Percentiles rank a stretch among this genome's conserved stretches.
These are phyloP conservation scores for Typhlichthys eigenmanni DNA, from an alignment of 2,797 vertebrate species.

Conservation along the genomic window DNA sequence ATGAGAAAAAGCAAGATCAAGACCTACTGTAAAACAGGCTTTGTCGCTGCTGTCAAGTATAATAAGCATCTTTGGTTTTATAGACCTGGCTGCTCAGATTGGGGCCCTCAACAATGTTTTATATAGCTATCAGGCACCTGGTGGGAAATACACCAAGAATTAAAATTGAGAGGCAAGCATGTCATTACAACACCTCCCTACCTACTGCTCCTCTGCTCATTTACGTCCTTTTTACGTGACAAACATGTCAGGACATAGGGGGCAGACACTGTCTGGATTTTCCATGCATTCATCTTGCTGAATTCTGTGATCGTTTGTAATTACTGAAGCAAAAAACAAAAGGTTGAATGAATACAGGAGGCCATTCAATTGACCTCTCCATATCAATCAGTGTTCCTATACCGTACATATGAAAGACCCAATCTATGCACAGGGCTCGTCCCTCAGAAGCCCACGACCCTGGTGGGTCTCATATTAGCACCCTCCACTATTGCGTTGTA, in stretches of 20 bases:
- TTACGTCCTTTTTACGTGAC: slow-evolving; percentile 28
- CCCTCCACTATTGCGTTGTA: slow-evolving; percentile 61
- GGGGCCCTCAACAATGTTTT: slow-evolving; percentile 47
- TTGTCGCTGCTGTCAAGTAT: slow-evolving; percentile 45
- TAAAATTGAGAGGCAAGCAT: slow-evolving; percentile 49
- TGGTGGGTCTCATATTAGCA: slow-evolving; percentile 55
- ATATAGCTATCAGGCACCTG: slow-evolving; percentile 58
- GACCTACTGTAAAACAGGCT: slow-evolving; percentile 8
- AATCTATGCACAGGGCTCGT: slow-evolving; percentile 48
- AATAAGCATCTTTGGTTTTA: slow-evolving; percentile 64
- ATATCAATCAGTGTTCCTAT: slow-evolving; percentile 49
- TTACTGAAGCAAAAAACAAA: slow-evolving; percentile 35
- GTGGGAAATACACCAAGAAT: slow-evolving; percentile 59
- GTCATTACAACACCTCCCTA: slow-evolving; percentile 53
- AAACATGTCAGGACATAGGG: slow-evolving; percentile 14
- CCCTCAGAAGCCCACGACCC: slow-evolving; percentile 46
- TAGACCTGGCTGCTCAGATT: slow-evolving; percentile 49
- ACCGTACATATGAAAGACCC: slow-evolving; percentile 45
- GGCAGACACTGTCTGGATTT: slow-evolving; percentile 7
- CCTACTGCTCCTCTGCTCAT: slow-evolving; percentile 11
- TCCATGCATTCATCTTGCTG: neutral
- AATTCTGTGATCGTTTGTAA: slow-evolving; percentile 30
- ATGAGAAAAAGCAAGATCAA: slow-evolving; percentile 11
- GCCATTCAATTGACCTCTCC: slow-evolving; percentile 49
- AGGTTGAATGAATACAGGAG: slow-evolving; percentile 49